Conservation (phyloP, 2,797 vertebrate species). For the Hippocampus kuda region DNA sequence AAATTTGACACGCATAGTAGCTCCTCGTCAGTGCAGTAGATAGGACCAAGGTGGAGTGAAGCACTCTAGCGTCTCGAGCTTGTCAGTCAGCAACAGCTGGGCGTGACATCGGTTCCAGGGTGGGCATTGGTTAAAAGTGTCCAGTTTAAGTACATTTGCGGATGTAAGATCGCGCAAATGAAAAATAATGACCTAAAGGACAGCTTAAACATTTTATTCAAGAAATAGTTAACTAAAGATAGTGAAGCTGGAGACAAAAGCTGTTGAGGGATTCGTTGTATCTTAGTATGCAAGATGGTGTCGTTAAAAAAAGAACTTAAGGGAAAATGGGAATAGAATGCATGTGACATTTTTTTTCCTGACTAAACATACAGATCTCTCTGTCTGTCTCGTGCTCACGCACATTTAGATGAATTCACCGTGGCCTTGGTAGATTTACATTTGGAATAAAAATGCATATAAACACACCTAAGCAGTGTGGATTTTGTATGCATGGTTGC, state of each 20-base stretch:
- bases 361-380: no score
- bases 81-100: no score
- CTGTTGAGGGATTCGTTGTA: neutral
- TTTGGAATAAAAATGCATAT: slow-evolving; percentile 8
- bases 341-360: neutral
- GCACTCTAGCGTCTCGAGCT: no score
- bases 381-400: neutral
- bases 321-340: neutral
- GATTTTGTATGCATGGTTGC: slow-evolving; percentile 96
- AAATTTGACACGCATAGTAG: no score
- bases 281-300: neutral
- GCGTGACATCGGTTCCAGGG: no score
- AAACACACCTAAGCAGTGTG: slow-evolving; percentile 71
- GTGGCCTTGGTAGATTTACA: neutral
- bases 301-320: neutral
- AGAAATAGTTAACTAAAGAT: neutral
- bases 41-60: no score
- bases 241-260: neutral
- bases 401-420: neutral
- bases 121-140: no score
- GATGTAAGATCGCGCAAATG: neutral
- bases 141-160: neutral
- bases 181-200: neutral
- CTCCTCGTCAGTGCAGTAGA: no score
- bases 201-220: neutral